Evolutionary conservation across 2,797 vertebrate genomes (phyloP).

Genomic region (Dallia pectoralis): DNA sequence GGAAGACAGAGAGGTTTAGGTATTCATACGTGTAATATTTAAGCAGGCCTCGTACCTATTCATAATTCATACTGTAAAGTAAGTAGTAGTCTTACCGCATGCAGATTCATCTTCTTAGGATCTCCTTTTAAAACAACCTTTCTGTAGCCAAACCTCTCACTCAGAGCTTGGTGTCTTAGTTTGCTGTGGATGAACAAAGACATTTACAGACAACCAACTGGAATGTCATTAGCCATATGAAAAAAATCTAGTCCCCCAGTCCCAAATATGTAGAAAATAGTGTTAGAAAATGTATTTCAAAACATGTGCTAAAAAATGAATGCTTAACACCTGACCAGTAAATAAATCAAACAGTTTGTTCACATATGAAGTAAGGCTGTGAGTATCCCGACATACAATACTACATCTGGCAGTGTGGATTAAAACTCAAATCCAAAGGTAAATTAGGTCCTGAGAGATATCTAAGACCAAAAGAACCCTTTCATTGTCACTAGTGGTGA

Average conservation of each 20-base stretch:
- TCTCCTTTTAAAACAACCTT: constrained; percentile 91
- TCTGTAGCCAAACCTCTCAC: constrained; percentile 90
- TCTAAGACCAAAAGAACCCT: not conserved
- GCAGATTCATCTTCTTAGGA: constrained; percentile 81
- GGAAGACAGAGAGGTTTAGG: not conserved
- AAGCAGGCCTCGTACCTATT: not conserved
- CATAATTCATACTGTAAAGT: not conserved
- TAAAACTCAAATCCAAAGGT: not conserved
- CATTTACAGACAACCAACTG: not conserved
- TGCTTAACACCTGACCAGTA: too few species aligned
- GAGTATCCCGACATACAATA: not conserved
- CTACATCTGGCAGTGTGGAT: not conserved
- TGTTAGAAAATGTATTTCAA: too few species aligned
- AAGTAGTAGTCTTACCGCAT: constrained; percentile 78
- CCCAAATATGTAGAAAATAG: too few species aligned
- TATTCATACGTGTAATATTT: not conserved
- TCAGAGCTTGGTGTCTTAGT: constrained; percentile 90
- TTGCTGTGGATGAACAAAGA: constrained; percentile 71
- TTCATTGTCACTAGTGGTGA: too few species aligned
- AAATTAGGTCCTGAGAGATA: not conserved
- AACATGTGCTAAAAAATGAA: too few species aligned
- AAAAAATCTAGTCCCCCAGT: too few species aligned
- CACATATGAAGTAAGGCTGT: not conserved
- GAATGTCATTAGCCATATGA: too few species aligned
- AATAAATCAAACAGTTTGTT: not conserved